Percentiles rank a stretch among this genome's conserved stretches.
Conservation (phyloP, 2,113 vertebrate genomes). For the Stigmatopora nigra region DNA sequence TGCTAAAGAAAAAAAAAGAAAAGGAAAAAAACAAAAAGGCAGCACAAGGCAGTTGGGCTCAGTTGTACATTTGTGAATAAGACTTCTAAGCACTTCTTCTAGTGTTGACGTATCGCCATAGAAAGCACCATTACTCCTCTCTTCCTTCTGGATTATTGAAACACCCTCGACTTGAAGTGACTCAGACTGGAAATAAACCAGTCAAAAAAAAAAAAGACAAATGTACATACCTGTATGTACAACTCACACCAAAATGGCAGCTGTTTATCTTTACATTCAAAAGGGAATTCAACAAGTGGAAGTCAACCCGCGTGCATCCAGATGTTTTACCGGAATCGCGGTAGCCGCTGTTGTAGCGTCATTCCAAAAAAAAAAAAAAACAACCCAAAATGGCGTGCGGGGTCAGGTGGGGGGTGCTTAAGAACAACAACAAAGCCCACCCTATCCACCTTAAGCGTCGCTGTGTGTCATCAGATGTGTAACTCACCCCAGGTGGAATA, state of each 20-base stretch:
- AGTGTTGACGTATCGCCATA: conserved; percentile 54
- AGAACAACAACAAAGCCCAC: conserved; percentile 17
- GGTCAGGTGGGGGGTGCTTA: conserved; percentile 7
- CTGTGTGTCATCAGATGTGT: conserved; percentile 35
- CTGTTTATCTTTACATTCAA: conserved; percentile 24
- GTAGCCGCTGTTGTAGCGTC: conserved; percentile 63
- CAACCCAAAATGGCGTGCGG: conserved; percentile 10
- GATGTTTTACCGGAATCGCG: conserved; percentile 43
- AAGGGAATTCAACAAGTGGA: conserved; percentile 11
- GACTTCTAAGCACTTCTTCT: conserved; percentile 42
- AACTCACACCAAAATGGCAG: conserved; percentile 24
- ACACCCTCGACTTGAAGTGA: conserved; percentile 9
- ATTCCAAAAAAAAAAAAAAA: conserved; percentile 51
- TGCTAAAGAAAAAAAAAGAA: neutral
- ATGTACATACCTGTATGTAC: conserved; percentile 1
- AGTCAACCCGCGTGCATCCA: conserved; percentile 32
- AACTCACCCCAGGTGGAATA: conserved; percentile 5
- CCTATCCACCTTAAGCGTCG: conserved; percentile 30
- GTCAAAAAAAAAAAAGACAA: neutral
- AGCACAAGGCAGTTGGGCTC: neutral
- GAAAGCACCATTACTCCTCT: conserved; percentile 44
- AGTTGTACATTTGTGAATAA: conserved; percentile 62
- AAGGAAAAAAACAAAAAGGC: neutral
- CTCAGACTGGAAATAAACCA: neutral
- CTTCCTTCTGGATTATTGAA: conserved; percentile 33